phyloP scores from a whole-genome alignment of 1,140 invertebrate genomes.

The Scaptomyza pallida region DNA sequence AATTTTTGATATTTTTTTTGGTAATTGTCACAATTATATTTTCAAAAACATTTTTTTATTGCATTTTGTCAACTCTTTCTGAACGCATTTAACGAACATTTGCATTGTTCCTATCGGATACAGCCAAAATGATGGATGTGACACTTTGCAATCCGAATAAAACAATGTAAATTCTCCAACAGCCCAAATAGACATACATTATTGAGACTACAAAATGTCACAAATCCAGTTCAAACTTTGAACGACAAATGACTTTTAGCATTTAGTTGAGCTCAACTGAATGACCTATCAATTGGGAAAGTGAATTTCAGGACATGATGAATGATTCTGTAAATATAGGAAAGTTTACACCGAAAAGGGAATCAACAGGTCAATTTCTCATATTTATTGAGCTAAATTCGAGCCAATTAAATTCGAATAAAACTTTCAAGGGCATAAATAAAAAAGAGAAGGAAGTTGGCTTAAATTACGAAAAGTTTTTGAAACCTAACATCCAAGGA shows the following conservation, averaged over 20 bases:
- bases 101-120: slow-evolving; percentile 28
- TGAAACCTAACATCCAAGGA: neutral
- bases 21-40: neutral
- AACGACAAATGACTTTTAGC: too few relatives aligned
- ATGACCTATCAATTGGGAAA: too few relatives aligned
- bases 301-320: too few relatives aligned
- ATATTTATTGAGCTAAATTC: too few relatives aligned
- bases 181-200: neutral
- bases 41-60: neutral
- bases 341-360: neutral
- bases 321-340: neutral
- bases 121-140: slow-evolving; percentile 28
- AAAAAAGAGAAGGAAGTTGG: neutral
- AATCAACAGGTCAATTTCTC: neutral
- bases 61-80: slow-evolving; percentile 16
- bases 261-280: too few relatives aligned
- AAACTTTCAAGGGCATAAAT: neutral
- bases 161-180: neutral
- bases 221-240: too few relatives aligned
- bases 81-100: too few relatives aligned
- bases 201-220: too few relatives aligned
- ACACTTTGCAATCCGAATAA: slow-evolving; percentile 19
- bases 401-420: neutral
- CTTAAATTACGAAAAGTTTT: too few relatives aligned
- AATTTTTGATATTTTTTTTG: slow-evolving; percentile 3